Evolutionary conservation across 2,797 vertebrate genomes (phyloP), one percentile per base, ranked within the genome.

Genomic region (Philypnodon macrostomus): DNA sequence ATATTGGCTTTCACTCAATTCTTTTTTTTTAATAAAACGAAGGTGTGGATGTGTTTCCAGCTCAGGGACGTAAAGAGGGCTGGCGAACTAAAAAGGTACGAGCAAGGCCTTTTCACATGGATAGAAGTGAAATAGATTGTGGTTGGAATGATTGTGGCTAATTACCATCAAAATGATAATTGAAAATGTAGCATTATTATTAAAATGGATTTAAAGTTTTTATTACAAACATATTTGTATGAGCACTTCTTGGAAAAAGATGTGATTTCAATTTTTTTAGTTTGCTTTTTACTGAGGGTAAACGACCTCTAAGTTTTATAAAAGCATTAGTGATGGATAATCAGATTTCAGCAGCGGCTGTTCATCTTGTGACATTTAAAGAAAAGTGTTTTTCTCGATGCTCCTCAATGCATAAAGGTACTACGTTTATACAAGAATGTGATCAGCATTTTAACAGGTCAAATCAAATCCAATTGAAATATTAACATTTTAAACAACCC

Each of bases 1-100:
- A 65, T 69, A 75, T 69, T 77, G 67, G 58, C 64, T 79, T 68
- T 60, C 45, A 71, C 47, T 56, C 47, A 8, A 44, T 10, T 30
- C 60, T 71, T 68, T 65, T 61, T 58, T 60, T 63, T 53, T 46
- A 67, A 59, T 50, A 46, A 37, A 53, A 7, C 37, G n/a, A 26
- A 62, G 13, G 44, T 35, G 2, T 19, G 24, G 30, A 63, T 67
- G 27, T 50, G 50, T 61, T 68, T 69, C 36, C 62, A 42, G 27
- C 65, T 67, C 33, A 15, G 54, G 34, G 50, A 40, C 60, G 64
- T 52, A 33, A 55, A 67, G 57, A 56, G 29, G 60, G 45, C 3
- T 18, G 55, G 53, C 30, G 29, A 39, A 52, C 23, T 29, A 36
- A 41, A 23, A 58, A 40, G 44, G 53, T 29, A 47, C 14, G 45